Base-by-base conservation (phyloP, 2,797 vertebrate species). In the Limnodromus scolopaceus region DNA sequence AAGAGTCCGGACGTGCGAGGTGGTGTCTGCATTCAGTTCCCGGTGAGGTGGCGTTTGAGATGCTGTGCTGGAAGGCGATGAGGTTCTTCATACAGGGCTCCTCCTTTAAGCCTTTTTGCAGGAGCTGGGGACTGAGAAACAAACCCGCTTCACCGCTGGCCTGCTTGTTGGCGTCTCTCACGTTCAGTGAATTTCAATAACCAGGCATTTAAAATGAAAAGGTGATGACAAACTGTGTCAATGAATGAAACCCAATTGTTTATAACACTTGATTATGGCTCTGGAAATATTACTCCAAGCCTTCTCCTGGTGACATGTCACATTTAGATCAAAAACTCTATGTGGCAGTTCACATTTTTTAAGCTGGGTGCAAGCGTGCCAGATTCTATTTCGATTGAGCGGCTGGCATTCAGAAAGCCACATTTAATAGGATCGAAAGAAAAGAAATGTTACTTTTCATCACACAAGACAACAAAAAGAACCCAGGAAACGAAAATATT, bases 401-500 rank as follows among this genome's bases (percentile, higher is more conserved):
- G 92, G 87, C 97, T 98, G 97, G 97, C 98, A 95, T 98, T 98
- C 95, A 60, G 84, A 87, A 89, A 97, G 97, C 97, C 96, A 95
- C 58, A 61, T 97, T 97, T 98, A 98, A 98, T 98, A 98, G 97
- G 97, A 98, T 97, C 91, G 97, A 98, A 98, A 98, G 97, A 97
- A 98, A 98, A 98, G 98, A 98, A 98, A 98, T 98, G 98, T 98
- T 98, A 98, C 98, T 98, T 98, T 98, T 98, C 98, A 98, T 98
- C 98, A 97, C 97, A 97, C 84, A 84, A 98, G 97, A 98, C 98
- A 98, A 98, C 98, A 98, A 98, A 98, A 98, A 97, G 97, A 98
- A 97, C 97, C 84, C 83, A 98, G 98, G 97, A 98, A 98, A 98
- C 83, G 96, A 98, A 98, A 98, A 98, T 98, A 98, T 98, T 98